Conservation (phyloP, 2,797 vertebrate genomes). For the Trichosurus vulpecula region DNA sequence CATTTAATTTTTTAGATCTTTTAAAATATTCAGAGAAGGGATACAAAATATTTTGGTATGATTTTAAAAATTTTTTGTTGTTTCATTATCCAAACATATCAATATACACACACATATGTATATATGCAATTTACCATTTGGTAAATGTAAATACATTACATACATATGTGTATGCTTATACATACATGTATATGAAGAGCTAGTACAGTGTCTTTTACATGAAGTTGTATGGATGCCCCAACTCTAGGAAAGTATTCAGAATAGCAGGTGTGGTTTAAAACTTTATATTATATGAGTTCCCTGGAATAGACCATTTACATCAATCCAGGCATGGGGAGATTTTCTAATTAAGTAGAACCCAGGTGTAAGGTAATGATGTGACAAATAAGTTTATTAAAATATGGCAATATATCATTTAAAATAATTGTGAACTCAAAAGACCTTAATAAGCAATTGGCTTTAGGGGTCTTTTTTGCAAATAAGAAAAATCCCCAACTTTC, state of each 20-base stretch:
- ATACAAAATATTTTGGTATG: background rate
- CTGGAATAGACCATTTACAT: background rate
- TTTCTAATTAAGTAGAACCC: background rate
- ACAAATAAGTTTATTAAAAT: background rate
- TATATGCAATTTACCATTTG: too few relatives aligned
- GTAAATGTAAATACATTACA: background rate
- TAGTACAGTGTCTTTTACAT: background rate
- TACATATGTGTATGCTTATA: background rate
- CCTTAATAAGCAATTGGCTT: background rate
- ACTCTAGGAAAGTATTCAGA: background rate
- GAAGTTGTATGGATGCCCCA: background rate
- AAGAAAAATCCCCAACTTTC: background rate
- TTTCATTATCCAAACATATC: background rate
- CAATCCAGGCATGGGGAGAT: background rate
- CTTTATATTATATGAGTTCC: background rate
- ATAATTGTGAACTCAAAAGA: background rate
- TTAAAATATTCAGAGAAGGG: constrained; percentile 38
- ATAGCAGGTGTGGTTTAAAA: background rate
- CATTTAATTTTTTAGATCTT: background rate
- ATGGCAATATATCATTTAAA: background rate
- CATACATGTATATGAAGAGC: background rate
- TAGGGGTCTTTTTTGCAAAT: background rate
- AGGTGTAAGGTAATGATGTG: background rate
- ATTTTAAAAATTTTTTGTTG: background rate
- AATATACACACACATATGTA: too few relatives aligned